Evolutionary conservation across 2,888 invertebrate genomes (phyloP), one percentile per base, ranked within the genome.

Genomic region (Hypomecis punctinalis): DNA sequence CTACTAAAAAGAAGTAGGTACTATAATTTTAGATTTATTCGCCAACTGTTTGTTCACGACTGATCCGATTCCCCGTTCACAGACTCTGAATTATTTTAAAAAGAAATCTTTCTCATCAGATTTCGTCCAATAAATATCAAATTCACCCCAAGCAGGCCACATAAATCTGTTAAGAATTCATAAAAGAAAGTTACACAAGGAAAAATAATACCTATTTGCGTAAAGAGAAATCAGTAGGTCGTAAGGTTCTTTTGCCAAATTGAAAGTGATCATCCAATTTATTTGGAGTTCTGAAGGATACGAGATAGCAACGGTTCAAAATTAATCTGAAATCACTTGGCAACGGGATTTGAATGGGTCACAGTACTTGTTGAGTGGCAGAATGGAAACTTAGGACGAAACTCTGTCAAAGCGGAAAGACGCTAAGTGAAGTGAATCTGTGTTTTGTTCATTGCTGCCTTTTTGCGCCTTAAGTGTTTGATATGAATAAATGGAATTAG

Each of bases 271-370:
- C 69, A 71, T 69, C 70, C 73, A 60, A 72, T 71, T 70, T 67
- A 54, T 46, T 63, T 66, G 64, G 49, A 40, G 59, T 58, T 68
- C 60, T 61, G 65, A 61, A 47, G 60, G 60, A 47, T 58, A 37
- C 49, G 36, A 59, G 64, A 62, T 68, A 63, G 68, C 70, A 55
- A 68, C 67, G 68, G 67, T 67, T 68, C 61, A 57, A 66, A 73
- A 78, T 75, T 78, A 78, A 81, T 79, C 74, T 74, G 63, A 69
- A 79, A 78, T 83, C 77, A 75, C 79, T 78, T 78, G 75, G 75
- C 72, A 77, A 79, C 75, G 65, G 62, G 70, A 68, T 70, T 63
- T 51, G 51, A 52, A 59, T 49, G 65, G 53, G 57, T 58, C 52
- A 68, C 66, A 65, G 67, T 45, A 52, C 11, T 37, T n/a, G 46